phyloP scores from a whole-genome alignment of 2,113 vertebrate genomes.

The Oreochromis spilurus region DNA sequence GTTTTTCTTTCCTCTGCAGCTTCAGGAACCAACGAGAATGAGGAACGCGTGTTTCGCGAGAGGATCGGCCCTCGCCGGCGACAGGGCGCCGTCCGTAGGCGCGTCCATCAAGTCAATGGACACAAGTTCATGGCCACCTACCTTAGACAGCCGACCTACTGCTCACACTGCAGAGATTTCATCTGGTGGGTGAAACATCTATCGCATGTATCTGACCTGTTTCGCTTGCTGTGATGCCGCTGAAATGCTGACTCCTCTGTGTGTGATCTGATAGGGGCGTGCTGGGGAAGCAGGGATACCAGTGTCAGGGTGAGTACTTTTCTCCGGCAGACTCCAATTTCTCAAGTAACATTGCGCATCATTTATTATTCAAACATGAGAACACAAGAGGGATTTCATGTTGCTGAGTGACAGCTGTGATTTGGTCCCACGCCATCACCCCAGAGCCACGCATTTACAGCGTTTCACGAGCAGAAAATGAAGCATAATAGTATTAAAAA shows the following conservation, averaged over 20 bases:
- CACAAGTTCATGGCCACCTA: slow-evolving; percentile 99
- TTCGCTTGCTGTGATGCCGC: not conserved
- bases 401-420: slow-evolving; percentile 44
- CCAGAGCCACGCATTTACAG: not conserved
- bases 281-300: slow-evolving; percentile 98
- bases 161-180: slow-evolving; percentile 97
- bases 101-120: slow-evolving; percentile 96
- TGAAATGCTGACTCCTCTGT: slow-evolving; percentile 17
- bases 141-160: slow-evolving; percentile 95
- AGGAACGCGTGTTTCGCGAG: slow-evolving; percentile 94
- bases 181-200: slow-evolving; percentile 82
- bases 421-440: slow-evolving; percentile 13
- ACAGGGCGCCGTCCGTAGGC: slow-evolving; percentile 92
- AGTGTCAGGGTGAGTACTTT: slow-evolving; percentile 94
- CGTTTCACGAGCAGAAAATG: not conserved
- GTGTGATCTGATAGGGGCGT: slow-evolving; percentile 86
- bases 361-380: slow-evolving; percentile 44
- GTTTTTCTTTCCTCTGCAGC: slow-evolving; percentile 27
- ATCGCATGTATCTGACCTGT: not conserved
- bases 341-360: slow-evolving; percentile 30
- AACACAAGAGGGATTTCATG: slow-evolving; percentile 26
- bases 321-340: slow-evolving; percentile 12
- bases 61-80: slow-evolving; percentile 91
- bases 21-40: slow-evolving; percentile 89
- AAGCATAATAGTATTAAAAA: not conserved